These are phyloP conservation scores for Caenorhabditis virilis DNA, from an alignment of 2,888 invertebrate genomes.

Conservation along the genomic window DNA sequence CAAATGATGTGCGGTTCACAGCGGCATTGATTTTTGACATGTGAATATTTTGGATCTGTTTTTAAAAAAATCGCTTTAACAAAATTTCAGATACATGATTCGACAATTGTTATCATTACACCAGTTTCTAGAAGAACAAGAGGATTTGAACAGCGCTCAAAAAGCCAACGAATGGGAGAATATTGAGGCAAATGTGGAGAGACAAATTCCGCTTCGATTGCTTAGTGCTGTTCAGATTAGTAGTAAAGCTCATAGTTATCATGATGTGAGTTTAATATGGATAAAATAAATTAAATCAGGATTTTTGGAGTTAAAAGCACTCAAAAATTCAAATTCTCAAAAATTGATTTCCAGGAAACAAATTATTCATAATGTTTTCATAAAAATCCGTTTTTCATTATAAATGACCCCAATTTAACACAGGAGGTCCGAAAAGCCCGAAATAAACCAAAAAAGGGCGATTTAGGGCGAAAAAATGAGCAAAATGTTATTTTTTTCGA, in stretches of 20 bases:
- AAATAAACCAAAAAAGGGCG: too few species aligned
- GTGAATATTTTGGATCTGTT: slow-evolving; percentile 4
- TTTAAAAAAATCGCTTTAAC: neutral
- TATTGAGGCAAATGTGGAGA: slow-evolving; percentile 53
- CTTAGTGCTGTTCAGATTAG: slow-evolving; percentile 71
- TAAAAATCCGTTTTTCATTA: too few species aligned
- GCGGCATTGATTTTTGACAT: slow-evolving; percentile 43
- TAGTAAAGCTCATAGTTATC: slow-evolving; percentile 70
- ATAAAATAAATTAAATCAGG: neutral
- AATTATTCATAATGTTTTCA: too few species aligned
- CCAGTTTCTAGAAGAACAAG: slow-evolving; percentile 3
- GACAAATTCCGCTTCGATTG: slow-evolving; percentile 69
- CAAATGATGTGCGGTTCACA: slow-evolving; percentile 58
- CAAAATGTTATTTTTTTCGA: too few species aligned
- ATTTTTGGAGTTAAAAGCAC: slow-evolving; percentile 3
- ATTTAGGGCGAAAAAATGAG: too few species aligned
- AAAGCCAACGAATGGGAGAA: slow-evolving; percentile 57
- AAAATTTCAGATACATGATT: slow-evolving; percentile 46
- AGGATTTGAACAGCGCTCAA: slow-evolving; percentile 10
- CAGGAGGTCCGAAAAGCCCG: too few species aligned
- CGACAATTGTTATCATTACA: slow-evolving; percentile 38
- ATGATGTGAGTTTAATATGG: slow-evolving; percentile 62
- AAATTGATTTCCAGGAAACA: too few species aligned
- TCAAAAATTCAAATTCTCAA: neutral
- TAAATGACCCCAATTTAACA: too few species aligned